Base-by-base conservation (phyloP, 2,113 vertebrate species). In the Lycaon pictus region DNA sequence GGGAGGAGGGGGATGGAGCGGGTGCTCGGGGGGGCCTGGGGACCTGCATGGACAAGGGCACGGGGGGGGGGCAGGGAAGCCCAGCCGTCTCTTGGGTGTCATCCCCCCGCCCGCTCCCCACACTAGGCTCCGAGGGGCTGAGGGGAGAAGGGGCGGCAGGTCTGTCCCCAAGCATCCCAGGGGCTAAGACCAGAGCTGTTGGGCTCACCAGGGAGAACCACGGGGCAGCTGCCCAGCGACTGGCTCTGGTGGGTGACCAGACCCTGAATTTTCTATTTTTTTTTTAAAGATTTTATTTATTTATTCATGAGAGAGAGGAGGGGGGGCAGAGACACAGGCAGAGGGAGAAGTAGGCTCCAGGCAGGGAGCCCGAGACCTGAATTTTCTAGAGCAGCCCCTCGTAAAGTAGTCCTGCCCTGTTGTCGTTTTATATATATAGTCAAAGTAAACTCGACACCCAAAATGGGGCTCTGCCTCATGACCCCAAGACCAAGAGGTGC, bases 161-260 rank as follows among this genome's bases (percentile, higher is more conserved):
- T 51, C 60, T 32, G n/a, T 43, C 67, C 53, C 69, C 67, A 48
- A 1, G 74, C 65, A 84, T 55, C 63, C 12, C 29, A 72, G 51
- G 20, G 55, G 51, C 72, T 48, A 29, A 23, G 62, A 53, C 48
- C 48, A 35, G 35, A 63, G 84, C 29, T 6, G 9, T n/a, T 35
- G 9, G 13, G 3, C 19, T 51, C 27, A 0, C 17, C 3, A 13
- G 20, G 51, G 51, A 79, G 37, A 29, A 29, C 48, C 20, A 0
- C 0, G 6, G 17, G 27, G n/a, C 25, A 32, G 60, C 17, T n/a
- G 53, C 62, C 43, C 9, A 3, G 1, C 1, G 0, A 10, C 9
- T 27, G 20, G 56, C 86, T 67, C 48, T 27, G 27, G 27, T 23
- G 17, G n/a, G 32, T 0, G 5, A 7, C 55, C 32, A 22, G 88